Conservation (phyloP, 2,888 invertebrate genomes). For the Pterostichus niger region DNA sequence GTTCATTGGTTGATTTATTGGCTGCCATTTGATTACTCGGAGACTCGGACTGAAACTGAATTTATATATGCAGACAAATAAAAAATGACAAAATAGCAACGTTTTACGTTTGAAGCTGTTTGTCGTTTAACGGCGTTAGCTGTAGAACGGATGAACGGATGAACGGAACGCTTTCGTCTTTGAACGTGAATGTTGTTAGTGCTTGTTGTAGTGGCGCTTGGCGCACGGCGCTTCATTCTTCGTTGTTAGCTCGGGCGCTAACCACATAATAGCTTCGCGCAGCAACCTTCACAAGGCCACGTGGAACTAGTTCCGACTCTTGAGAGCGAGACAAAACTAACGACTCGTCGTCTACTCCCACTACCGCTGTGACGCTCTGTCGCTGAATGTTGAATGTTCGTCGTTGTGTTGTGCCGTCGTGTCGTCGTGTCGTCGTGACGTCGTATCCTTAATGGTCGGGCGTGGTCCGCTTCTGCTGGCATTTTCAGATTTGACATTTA, state of each 20-base stretch:
- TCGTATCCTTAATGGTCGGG: constrained; percentile 59
- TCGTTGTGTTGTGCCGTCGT: neutral
- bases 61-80: too few species aligned
- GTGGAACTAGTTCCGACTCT: constrained; percentile 64
- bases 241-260: constrained; percentile 48
- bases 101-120: too few species aligned
- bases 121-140: neutral
- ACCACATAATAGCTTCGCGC: constrained; percentile 65
- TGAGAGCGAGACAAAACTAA: constrained; percentile 65
- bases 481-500: constrained; percentile 65
- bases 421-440: neutral
- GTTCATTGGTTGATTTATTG: constrained; percentile 38
- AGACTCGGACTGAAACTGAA: too few species aligned
- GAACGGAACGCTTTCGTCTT: neutral
- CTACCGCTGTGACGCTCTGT: constrained; percentile 38
- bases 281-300: constrained; percentile 66
- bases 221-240: constrained; percentile 35
- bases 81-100: too few species aligned
- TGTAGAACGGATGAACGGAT: neutral
- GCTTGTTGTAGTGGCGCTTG: constrained; percentile 8
- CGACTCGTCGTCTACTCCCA: constrained; percentile 65
- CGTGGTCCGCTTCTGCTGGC: constrained; percentile 59
- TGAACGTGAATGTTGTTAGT: neutral
- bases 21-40: neutral
- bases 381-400: constrained; percentile 30